phyloP scores from a whole-genome alignment of 1,140 invertebrate genomes.

The Heliconius himera region DNA sequence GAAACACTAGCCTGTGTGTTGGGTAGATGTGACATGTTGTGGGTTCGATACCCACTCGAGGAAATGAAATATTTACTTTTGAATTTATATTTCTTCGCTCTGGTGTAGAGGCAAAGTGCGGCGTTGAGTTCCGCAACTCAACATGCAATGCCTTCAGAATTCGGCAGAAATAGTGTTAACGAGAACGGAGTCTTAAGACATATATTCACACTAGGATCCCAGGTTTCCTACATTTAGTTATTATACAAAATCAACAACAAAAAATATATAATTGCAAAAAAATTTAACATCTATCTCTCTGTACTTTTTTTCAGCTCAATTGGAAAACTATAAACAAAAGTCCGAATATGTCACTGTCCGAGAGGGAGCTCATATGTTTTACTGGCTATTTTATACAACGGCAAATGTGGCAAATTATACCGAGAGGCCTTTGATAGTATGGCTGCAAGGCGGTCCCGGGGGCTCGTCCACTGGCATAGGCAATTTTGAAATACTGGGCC shows the following conservation, averaged over 20 bases:
- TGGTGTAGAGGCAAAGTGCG: no score
- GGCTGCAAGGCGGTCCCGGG: slow-evolving; percentile 90
- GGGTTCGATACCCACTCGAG: no score
- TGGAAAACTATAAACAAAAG: slow-evolving; percentile 67
- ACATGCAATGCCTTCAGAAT: no score
- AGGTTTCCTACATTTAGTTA: no score
- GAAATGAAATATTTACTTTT: no score
- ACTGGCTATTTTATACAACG: slow-evolving; percentile 90
- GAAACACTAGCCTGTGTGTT: no score
- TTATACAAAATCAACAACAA: background rate
- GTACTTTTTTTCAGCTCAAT: slow-evolving; percentile 53
- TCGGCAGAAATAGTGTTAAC: no score
- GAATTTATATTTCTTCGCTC: no score
- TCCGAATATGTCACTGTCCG: slow-evolving; percentile 83
- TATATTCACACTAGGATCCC: no score
- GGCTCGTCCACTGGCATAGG: slow-evolving; percentile 89
- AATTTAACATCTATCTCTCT: background rate
- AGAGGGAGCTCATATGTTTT: slow-evolving; percentile 89
- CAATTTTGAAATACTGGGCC: slow-evolving; percentile 90
- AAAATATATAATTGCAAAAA: background rate
- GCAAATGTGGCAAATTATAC: slow-evolving; percentile 82
- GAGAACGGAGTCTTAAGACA: no score
- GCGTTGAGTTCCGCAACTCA: no score
- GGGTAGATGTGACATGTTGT: no score
- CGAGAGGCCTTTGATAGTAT: slow-evolving; percentile 87